Conservation (phyloP, 2,888 invertebrate genomes). For the Campoplex nolae region DNA sequence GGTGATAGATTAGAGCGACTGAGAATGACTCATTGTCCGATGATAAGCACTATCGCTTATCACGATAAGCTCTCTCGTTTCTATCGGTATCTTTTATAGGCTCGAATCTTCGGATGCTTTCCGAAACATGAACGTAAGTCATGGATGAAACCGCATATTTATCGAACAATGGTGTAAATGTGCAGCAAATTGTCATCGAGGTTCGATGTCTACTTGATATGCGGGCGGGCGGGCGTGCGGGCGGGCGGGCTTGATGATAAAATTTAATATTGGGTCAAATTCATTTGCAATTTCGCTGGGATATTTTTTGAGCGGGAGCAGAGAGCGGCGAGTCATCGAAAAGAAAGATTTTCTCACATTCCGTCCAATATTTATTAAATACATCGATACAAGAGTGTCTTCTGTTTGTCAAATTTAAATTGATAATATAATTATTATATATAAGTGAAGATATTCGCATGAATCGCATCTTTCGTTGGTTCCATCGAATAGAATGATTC, state of each 20-base stretch:
- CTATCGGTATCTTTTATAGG: constrained; percentile 27
- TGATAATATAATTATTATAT: not conserved
- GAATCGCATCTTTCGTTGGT: not conserved
- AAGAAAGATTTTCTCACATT: too few relatives aligned
- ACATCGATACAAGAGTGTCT: too few relatives aligned
- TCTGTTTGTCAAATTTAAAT: not conserved
- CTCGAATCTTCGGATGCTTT: constrained; percentile 23
- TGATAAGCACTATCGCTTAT: constrained; percentile 71
- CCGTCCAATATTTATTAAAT: too few relatives aligned
- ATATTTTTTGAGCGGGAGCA: too few relatives aligned
- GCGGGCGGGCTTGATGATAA: too few relatives aligned
- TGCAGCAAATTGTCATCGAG: too few relatives aligned
- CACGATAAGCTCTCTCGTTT: constrained; percentile 50
- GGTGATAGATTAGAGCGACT: constrained; percentile 75
- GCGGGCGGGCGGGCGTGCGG: too few relatives aligned
- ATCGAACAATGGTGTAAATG: too few relatives aligned
- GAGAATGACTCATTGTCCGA: constrained; percentile 70
- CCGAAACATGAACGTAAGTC: not conserved
- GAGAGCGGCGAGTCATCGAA: too few relatives aligned
- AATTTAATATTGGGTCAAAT: too few relatives aligned
- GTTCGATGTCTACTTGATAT: too few relatives aligned
- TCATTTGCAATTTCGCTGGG: too few relatives aligned
- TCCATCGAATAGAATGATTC: constrained; percentile 51
- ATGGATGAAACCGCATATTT: not conserved
- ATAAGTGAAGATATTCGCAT: not conserved